Conservation (phyloP, 1,140 invertebrate genomes). For the Zaprionus davidi region DNA sequence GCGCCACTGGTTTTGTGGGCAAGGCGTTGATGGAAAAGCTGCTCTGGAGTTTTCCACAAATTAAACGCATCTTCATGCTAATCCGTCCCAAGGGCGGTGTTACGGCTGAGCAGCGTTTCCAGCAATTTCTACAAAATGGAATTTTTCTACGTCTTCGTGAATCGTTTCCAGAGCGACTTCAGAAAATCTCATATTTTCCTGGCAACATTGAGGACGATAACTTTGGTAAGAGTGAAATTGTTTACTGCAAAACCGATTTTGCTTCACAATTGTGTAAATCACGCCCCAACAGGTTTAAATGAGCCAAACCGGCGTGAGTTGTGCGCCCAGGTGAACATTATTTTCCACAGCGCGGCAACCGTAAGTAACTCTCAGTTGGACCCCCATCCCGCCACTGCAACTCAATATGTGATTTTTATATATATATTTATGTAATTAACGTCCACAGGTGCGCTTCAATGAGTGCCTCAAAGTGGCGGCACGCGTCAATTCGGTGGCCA, state of each 20-base stretch:
- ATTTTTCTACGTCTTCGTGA: constrained; percentile 73
- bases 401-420: neutral
- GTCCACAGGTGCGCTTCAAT: constrained; percentile 87
- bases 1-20: constrained; percentile 85
- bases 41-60: constrained; percentile 88
- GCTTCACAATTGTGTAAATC: constrained; percentile 13
- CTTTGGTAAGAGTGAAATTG: constrained; percentile 66
- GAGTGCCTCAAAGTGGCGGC: constrained; percentile 89
- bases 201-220: constrained; percentile 83
- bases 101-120: constrained; percentile 64
- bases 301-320: constrained; percentile 86
- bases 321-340: constrained; percentile 87
- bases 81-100: constrained; percentile 86
- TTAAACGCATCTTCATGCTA: constrained; percentile 88
- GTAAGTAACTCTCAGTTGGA: constrained; percentile 84
- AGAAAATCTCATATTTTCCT: constrained; percentile 83
- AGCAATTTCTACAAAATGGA: constrained; percentile 67
- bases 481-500: constrained; percentile 87
- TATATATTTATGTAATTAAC: constrained; percentile 1
- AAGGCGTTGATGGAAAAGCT: constrained; percentile 91
- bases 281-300: constrained; percentile 86
- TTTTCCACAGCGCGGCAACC: constrained; percentile 95
- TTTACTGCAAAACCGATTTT: constrained; percentile 16
- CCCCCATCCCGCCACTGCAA: neutral
- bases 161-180: constrained; percentile 72